Base-by-base conservation (phyloP, 2,797 vertebrate species). In the Hylomyscus alleni region DNA sequence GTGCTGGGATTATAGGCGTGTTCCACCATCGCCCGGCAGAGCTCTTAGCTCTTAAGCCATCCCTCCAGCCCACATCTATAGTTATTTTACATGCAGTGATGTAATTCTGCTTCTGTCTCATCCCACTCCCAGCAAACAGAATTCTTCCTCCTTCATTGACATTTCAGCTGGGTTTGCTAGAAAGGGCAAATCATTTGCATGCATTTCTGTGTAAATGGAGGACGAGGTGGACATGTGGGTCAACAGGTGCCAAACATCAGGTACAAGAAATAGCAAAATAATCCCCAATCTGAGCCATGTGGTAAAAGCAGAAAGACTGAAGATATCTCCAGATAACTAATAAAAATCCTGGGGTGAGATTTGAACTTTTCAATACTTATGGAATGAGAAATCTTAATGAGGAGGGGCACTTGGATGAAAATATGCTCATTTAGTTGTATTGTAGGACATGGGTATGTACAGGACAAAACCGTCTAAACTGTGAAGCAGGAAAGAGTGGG, bases 11-110 rank as follows among this genome's bases (percentile, higher is more conserved):
- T n/a, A n/a, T n/a, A n/a, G n/a, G n/a, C n/a, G n/a, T n/a, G n/a
- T n/a, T n/a, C n/a, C n/a, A n/a, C n/a, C n/a, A n/a, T n/a, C n/a
- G n/a, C n/a, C n/a, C n/a, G n/a, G n/a, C n/a, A n/a, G n/a, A n/a
- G n/a, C n/a, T n/a, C n/a, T n/a, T n/a, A n/a, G n/a, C n/a, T n/a
- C n/a, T n/a, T n/a, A 13, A 31, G 15, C 47, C 29, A 50, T 31
- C 26, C 17, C 76, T 50, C 44, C 29, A 77, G 31, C 26, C 29
- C 44, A 47, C 26, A 17, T 6, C 26, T 77, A 17, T 7, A 50
- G 26, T 50, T 73, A 60, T 72, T 69, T 96, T 85, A 91, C 29
- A 89, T 89, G 44, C 11, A 60, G 12, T 77, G 56, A 83, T 91
- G n/a, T 89, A 91, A 94, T 26, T 56, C 22, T 67, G 11, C 5